phyloP scores from a whole-genome alignment of 2,888 invertebrate species.

The Athalia circularis region DNA sequence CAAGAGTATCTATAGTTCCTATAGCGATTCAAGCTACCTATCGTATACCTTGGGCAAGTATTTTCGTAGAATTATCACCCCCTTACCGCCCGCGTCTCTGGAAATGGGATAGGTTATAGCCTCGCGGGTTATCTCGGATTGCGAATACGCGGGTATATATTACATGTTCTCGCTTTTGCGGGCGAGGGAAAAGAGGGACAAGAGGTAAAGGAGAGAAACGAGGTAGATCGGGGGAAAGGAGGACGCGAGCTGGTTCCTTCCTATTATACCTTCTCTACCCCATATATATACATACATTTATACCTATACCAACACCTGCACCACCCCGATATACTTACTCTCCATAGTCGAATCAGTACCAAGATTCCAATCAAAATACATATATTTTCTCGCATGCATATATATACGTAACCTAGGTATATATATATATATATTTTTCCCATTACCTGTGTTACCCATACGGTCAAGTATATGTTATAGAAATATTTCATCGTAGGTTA shows the following conservation, averaged over 20 bases:
- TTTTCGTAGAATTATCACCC: conserved; percentile 26
- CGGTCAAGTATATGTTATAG: not conserved
- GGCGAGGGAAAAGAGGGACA: not conserved
- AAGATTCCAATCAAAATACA: conserved; percentile 15
- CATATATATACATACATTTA: not conserved
- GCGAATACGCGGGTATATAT: conserved; percentile 38
- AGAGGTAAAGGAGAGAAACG: not conserved
- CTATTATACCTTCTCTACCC: too few relatives aligned
- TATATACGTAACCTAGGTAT: not conserved
- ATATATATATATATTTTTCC: not conserved
- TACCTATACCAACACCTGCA: too few relatives aligned
- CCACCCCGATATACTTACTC: not conserved
- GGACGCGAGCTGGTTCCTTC: not conserved
- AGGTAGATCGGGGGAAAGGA: not conserved
- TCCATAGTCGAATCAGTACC: conserved; percentile 6
- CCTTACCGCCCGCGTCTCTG: not conserved
- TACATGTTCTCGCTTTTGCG: conserved; percentile 31
- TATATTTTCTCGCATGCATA: not conserved
- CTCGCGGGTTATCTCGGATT: conserved; percentile 37
- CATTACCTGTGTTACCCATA: not conserved
- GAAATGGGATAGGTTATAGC: conserved; percentile 42
- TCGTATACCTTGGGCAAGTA: conserved; percentile 11
- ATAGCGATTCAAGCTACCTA: not conserved
- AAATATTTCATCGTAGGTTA: too few relatives aligned
- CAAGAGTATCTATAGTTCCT: not conserved